phyloP scores from a whole-genome alignment of 2,797 vertebrate species.

The Peromyscus attwateri region DNA sequence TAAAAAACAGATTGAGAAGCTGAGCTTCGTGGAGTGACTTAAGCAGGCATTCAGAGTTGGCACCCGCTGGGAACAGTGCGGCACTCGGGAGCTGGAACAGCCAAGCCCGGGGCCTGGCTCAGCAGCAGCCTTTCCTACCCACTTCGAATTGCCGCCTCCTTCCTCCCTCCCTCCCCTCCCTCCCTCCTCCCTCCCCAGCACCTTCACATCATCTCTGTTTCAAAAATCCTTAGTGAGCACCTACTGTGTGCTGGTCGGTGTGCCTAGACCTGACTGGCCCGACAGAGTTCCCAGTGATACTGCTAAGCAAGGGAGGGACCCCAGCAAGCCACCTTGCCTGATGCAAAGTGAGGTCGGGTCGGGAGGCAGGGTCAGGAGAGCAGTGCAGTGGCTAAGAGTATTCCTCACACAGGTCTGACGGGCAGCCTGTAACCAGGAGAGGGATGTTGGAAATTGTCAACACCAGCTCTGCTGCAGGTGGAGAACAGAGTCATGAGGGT shows the following conservation, averaged over 20 bases:
- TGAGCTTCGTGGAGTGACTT: slow-evolving; percentile 82
- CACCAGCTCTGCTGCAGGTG: neutral
- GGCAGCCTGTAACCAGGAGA: neutral
- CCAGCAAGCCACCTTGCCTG: fast-evolving
- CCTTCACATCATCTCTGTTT: neutral
- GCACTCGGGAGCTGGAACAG: slow-evolving; percentile 64
- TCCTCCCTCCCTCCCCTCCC: no score
- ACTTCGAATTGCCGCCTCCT: neutral
- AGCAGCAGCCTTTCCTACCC: neutral
- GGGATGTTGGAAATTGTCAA: neutral
- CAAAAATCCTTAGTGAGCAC: neutral
- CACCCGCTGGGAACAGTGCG: slow-evolving; percentile 78
- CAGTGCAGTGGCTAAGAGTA: neutral
- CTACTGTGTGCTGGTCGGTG: neutral
- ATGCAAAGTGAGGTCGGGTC: no score
- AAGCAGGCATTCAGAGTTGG: slow-evolving; percentile 83
- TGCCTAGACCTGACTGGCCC: neutral
- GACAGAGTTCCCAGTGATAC: neutral
- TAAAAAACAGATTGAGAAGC: slow-evolving; percentile 85
- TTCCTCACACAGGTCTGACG: neutral
- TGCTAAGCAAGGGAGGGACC: neutral
- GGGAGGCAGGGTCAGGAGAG: neutral
- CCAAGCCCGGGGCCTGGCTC: slow-evolving; percentile 65
- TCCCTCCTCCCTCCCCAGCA: neutral
- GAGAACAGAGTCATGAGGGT: neutral